Evolutionary conservation across 2,113 vertebrate genomes (phyloP).

Genomic region (Gorsachius goisagi): DNA sequence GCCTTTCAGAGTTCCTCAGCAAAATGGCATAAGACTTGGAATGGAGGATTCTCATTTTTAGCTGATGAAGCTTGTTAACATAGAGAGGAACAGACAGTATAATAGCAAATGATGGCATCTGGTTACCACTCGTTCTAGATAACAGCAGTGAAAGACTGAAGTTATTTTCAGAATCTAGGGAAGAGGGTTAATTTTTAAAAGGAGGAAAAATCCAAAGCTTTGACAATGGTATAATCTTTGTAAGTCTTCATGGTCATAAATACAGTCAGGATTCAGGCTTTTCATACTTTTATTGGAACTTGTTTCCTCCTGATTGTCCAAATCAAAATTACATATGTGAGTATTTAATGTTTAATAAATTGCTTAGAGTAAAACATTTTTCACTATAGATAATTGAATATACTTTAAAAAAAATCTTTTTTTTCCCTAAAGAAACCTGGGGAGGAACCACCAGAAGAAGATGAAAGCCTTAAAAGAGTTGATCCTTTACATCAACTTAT

Average conservation of each 20-base stretch:
- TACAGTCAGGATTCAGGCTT: not conserved
- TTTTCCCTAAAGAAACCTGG: slow-evolving; percentile 82
- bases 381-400: not conserved
- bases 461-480: slow-evolving; percentile 84
- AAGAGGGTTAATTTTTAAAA: not conserved
- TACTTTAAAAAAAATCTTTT: not conserved
- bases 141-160: not conserved
- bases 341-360: not conserved
- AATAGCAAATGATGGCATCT: not conserved
- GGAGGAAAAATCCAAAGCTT: not conserved
- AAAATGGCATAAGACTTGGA: not conserved
- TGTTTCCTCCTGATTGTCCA: not conserved
- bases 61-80: not conserved
- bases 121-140: not conserved
- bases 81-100: not conserved
- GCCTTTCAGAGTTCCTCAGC: not conserved
- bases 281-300: not conserved
- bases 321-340: not conserved
- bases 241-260: not conserved
- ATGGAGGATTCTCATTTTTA: not conserved
- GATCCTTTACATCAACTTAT: slow-evolving; percentile 96
- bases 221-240: not conserved
- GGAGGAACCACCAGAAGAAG: slow-evolving; percentile 83
- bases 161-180: not conserved
- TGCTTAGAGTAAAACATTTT: not conserved